phyloP scores from a whole-genome alignment of 2,888 invertebrate species.

The Prenolepis imparis region DNA sequence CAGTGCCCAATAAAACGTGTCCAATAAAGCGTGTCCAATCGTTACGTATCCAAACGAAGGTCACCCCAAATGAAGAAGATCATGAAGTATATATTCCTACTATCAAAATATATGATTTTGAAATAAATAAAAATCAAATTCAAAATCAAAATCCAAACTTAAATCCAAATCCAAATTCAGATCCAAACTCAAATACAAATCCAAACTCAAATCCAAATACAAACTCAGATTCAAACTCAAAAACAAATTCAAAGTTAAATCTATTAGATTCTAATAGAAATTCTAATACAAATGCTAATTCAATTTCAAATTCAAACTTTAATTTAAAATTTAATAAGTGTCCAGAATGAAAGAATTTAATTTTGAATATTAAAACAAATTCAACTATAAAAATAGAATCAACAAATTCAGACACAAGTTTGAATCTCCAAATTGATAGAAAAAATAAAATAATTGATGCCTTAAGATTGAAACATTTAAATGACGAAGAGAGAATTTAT shows the following conservation, averaged over 20 bases:
- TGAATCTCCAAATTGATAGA: neutral
- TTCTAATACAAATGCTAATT: too few species aligned
- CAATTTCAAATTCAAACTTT: neutral
- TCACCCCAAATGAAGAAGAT: neutral
- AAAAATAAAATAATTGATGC: neutral
- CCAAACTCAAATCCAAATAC: too few species aligned
- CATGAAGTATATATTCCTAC: neutral
- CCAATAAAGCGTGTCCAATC: too few species aligned
- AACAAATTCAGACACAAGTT: neutral
- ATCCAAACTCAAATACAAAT: neutral
- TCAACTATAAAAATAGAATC: neutral
- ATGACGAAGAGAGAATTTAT: neutral
- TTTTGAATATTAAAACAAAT: neutral
- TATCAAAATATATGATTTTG: neutral
- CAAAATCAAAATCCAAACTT: neutral
- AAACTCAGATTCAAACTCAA: too few species aligned
- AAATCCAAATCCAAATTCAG: neutral
- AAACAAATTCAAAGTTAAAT: too few species aligned
- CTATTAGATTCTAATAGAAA: too few species aligned
- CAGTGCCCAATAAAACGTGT: too few species aligned
- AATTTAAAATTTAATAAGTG: neutral
- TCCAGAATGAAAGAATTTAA: too few species aligned
- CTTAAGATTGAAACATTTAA: neutral
- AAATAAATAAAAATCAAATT: too few species aligned
- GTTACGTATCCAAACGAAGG: too few species aligned